These are phyloP conservation scores for Artemia sp. DNA, from an alignment of 2,888 invertebrate genomes.

Conservation along the genomic window DNA sequence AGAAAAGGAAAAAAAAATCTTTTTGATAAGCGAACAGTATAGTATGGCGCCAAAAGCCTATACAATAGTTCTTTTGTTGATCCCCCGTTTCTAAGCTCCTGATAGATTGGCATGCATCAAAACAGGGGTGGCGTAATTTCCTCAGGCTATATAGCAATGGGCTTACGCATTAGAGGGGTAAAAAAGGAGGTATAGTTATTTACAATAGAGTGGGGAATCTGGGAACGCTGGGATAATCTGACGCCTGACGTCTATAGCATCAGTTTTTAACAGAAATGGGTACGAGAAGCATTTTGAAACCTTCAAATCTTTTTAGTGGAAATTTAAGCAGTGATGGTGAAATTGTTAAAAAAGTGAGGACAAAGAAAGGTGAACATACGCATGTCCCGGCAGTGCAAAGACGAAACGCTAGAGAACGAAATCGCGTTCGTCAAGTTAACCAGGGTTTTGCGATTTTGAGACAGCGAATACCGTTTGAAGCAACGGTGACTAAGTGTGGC, in stretches of 20 bases:
- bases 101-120: conserved; percentile 10
- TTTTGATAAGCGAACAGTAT: no score
- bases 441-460: conserved; percentile 79
- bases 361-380: conserved; percentile 10
- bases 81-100: background rate
- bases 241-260: conserved; percentile 10
- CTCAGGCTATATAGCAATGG: no score
- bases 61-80: background rate
- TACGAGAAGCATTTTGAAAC: conserved; percentile 13
- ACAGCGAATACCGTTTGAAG: conserved; percentile 53
- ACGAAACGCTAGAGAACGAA: conserved; percentile 80
- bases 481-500: conserved; percentile 1
- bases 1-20: no score
- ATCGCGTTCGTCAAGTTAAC: conserved; percentile 85
- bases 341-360: background rate
- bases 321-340: background rate
- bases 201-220: conserved; percentile 7
- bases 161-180: background rate
- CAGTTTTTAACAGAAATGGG: conserved; percentile 8
- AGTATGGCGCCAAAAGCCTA: conserved; percentile 11
- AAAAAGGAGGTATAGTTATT: conserved; percentile 9
- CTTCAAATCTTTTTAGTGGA: conserved; percentile 5
- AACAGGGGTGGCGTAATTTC: background rate
- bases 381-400: conserved; percentile 47
- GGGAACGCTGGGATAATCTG: background rate